These are phyloP conservation scores for Psephotus haematonotus DNA, from an alignment of 2,113 vertebrate genomes.

Conservation along the genomic window DNA sequence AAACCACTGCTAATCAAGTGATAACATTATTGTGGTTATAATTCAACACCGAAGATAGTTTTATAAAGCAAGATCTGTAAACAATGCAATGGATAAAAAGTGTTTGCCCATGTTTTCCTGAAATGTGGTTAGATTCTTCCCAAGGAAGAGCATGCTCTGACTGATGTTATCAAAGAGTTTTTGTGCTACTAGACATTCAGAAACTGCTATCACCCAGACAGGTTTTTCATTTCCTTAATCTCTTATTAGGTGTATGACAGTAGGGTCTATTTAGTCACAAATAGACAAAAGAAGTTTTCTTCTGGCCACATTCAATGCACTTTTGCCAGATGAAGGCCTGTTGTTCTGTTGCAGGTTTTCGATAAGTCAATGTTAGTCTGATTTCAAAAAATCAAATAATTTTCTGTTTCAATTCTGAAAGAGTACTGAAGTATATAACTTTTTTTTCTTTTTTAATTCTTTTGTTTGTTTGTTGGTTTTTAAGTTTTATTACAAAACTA, in stretches of 20 bases:
- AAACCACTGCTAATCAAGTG: not conserved
- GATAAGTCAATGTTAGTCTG: not conserved
- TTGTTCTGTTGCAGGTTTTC: not conserved
- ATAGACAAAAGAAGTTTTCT: not conserved
- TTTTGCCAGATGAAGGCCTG: not conserved
- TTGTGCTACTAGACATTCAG: not conserved
- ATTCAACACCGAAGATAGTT: not conserved
- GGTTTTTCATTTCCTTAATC: not conserved
- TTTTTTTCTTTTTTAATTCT: not conserved
- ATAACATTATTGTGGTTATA: not conserved
- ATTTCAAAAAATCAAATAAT: not conserved
- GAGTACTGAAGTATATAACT: not conserved
- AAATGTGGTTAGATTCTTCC: not conserved
- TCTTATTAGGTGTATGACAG: not conserved
- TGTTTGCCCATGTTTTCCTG: not conserved
- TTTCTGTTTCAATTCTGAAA: not conserved
- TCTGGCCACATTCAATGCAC: no score
- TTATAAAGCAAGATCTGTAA: not conserved
- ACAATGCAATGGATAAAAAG: not conserved
- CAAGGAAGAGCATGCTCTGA: not conserved
- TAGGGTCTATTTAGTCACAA: not conserved
- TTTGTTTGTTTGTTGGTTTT: not conserved
- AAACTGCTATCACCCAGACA: not conserved
- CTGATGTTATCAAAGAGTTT: not conserved
- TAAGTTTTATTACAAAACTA: not conserved